Percentiles rank a stretch among this genome's conserved stretches.
Conservation (phyloP, 2,113 vertebrate species). For the Podarcis raffonei region DNA sequence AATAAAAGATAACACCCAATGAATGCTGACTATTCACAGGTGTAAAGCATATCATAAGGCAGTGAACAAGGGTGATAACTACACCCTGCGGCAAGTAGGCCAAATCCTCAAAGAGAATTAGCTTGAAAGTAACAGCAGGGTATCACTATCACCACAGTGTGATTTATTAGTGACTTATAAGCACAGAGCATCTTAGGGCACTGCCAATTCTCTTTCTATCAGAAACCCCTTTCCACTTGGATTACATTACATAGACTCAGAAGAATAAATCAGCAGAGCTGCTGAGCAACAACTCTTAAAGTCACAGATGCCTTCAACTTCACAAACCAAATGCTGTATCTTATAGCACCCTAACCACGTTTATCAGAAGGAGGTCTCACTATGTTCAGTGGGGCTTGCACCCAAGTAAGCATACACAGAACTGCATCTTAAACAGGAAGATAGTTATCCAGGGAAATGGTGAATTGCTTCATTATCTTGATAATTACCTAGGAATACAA, state of each 20-base stretch:
- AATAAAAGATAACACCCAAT: background rate
- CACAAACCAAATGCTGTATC: background rate
- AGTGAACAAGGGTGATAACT: background rate
- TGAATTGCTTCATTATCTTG: background rate
- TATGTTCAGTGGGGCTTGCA: too few species aligned
- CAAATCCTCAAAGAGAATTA: background rate
- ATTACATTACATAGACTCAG: too few species aligned
- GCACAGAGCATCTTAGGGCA: too few species aligned
- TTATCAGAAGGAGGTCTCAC: too few species aligned
- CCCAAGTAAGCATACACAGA: too few species aligned
- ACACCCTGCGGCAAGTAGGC: background rate
- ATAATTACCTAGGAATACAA: too few species aligned
- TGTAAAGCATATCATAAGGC: background rate
- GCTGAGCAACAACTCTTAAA: too few species aligned
- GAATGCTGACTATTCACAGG: background rate
- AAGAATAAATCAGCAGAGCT: too few species aligned
- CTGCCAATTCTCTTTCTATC: too few species aligned
- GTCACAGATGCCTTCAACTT: background rate
- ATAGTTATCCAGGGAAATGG: background rate
- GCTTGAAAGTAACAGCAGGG: background rate
- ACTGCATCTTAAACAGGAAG: background rate
- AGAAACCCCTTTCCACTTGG: too few species aligned
- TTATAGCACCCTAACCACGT: too few species aligned
- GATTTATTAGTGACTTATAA: too few species aligned
- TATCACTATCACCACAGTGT: background rate